phyloP scores from a whole-genome alignment of 1,140 invertebrate genomes.

The Telenomus remus region DNA sequence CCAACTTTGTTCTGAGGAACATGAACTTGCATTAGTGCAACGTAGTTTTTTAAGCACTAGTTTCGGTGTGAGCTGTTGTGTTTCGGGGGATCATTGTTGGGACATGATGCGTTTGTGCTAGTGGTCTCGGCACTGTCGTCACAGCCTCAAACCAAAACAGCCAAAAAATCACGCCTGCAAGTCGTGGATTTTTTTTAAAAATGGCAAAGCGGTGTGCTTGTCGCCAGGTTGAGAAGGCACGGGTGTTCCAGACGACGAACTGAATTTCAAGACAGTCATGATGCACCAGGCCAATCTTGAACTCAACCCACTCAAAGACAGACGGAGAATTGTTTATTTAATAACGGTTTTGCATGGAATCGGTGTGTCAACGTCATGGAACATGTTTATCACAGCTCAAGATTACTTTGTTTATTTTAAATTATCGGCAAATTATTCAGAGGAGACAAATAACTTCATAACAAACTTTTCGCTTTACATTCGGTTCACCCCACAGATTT shows the following conservation, averaged over 20 bases:
- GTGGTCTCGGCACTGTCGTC: conserved; percentile 2
- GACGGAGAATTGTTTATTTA: conserved; percentile 89
- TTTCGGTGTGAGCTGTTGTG: neutral
- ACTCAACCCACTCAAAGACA: conserved; percentile 86
- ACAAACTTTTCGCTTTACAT: conserved; percentile 88
- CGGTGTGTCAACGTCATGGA: conserved; percentile 97
- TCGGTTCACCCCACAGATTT: conserved; percentile 88
- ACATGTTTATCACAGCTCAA: conserved; percentile 99
- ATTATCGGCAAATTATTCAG: conserved; percentile 79
- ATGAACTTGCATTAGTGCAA: too few species aligned
- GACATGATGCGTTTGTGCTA: conserved; percentile 4
- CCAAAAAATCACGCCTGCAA: conserved; percentile 2
- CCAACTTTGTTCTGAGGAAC: too few species aligned
- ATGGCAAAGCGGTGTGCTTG: conserved; percentile 84
- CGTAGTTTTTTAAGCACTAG: too few species aligned
- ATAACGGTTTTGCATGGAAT: conserved; percentile 97
- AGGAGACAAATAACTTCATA: conserved; percentile 77
- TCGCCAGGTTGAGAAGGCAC: conserved; percentile 91
- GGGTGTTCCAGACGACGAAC: conserved; percentile 87
- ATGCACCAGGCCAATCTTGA: conserved; percentile 84
- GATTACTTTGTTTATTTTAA: conserved; percentile 94
- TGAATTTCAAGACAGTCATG: conserved; percentile 87
- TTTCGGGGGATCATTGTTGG: neutral
- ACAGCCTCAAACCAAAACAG: neutral
- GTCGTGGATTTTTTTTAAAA: conserved; percentile 45